phyloP scores from a whole-genome alignment of 1,140 invertebrate species.

The Aphis craccivora region DNA sequence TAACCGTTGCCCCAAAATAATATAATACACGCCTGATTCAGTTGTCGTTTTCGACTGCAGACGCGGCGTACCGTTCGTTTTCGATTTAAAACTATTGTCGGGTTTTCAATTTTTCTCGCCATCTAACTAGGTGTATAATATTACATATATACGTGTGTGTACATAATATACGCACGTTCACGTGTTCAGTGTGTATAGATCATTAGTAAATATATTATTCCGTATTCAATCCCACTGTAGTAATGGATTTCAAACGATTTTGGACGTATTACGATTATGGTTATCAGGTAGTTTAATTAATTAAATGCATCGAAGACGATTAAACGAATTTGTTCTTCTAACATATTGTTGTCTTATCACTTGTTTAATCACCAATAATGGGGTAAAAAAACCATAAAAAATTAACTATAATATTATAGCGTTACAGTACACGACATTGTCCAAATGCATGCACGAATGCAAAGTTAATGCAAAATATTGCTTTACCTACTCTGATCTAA shows the following conservation, averaged over 20 bases:
- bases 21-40: not conserved
- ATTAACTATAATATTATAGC: not conserved
- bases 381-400: not conserved
- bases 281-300: not conserved
- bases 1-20: not conserved
- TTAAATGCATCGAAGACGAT: not conserved
- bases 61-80: not conserved
- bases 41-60: not conserved
- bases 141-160: not conserved
- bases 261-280: not conserved
- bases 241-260: slow-evolving; percentile 5
- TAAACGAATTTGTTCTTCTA: not conserved
- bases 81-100: not conserved
- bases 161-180: not conserved
- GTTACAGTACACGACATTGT: not conserved
- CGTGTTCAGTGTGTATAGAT: not conserved
- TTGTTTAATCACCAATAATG: not conserved
- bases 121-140: not conserved
- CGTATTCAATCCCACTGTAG: not conserved
- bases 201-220: not conserved
- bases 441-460: not conserved
- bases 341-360: not conserved
- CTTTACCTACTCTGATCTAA: not conserved
- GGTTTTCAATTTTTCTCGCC: not conserved
- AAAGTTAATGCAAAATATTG: not conserved